Evolutionary conservation across 2,888 invertebrate genomes (phyloP).

Genomic region (Eudemis profundana): DNA sequence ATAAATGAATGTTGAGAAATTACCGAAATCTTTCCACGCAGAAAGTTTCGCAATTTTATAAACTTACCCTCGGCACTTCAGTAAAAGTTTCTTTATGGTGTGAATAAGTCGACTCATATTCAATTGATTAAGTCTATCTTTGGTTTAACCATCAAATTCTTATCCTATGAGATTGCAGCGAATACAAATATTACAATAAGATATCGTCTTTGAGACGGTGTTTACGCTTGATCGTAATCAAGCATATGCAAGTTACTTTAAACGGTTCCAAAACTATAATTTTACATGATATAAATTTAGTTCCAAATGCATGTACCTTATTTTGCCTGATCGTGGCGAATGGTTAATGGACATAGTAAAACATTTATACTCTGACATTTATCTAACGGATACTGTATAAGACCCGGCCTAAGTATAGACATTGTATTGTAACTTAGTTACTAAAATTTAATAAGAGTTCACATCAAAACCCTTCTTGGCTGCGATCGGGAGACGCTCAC

Average conservation of each 20-base stretch:
- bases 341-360: slow-evolving; percentile 15
- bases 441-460: slow-evolving; percentile 64
- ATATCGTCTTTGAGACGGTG: slow-evolving; percentile 18
- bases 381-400: slow-evolving; percentile 34
- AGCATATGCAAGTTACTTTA: slow-evolving; percentile 11
- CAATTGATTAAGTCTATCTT: too few relatives aligned
- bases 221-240: slow-evolving; percentile 3
- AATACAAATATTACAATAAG: slow-evolving; percentile 24
- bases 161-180: slow-evolving; percentile 38
- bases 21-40: too few relatives aligned
- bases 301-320: slow-evolving; percentile 8
- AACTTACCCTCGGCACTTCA: too few relatives aligned
- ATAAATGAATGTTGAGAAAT: too few relatives aligned
- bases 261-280: slow-evolving; percentile 19
- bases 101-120: slow-evolving; percentile 15
- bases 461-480: slow-evolving; percentile 96
- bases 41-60: too few relatives aligned
- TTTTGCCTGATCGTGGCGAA: background rate
- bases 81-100: background rate
- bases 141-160: background rate
- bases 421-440: slow-evolving; percentile 51
- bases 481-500: slow-evolving; percentile 95
- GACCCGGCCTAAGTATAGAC: slow-evolving; percentile 47
- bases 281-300: slow-evolving; percentile 6
- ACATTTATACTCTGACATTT: slow-evolving; percentile 18